These are phyloP conservation scores for Rhinoraja longicauda DNA, from an alignment of 2,797 vertebrate species.

Conservation along the genomic window DNA sequence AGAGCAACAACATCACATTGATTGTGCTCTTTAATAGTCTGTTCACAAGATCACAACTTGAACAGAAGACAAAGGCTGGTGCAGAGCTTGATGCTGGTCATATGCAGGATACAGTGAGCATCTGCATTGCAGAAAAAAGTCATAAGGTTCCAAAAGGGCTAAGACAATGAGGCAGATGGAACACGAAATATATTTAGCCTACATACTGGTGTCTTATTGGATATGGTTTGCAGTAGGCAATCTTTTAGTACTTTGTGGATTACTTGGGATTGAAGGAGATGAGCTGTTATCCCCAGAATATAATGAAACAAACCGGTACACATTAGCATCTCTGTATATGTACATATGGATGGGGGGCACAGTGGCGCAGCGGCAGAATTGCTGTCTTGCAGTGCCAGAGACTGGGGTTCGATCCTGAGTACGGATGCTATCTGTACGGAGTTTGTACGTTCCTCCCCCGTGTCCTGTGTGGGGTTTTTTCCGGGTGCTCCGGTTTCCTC, in stretches of 20 bases:
- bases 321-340: background rate
- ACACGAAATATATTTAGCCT: background rate
- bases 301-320: background rate
- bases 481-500: too few relatives aligned
- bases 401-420: too few relatives aligned
- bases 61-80: background rate
- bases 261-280: background rate
- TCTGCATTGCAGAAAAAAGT: background rate
- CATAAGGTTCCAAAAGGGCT: background rate
- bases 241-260: background rate
- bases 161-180: background rate
- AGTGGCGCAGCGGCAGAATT: too few relatives aligned
- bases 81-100: background rate
- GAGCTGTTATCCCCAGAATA: too few relatives aligned
- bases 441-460: too few relatives aligned
- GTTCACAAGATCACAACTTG: slow-evolving; percentile 8
- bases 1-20: background rate
- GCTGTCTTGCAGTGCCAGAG: too few relatives aligned
- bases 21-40: background rate
- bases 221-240: background rate
- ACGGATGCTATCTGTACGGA: too few relatives aligned
- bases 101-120: background rate
- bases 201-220: background rate
- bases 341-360: too few relatives aligned
- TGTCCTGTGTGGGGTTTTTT: too few relatives aligned